phyloP scores from a whole-genome alignment of 92 coral and sea anemone species.

The Umimayanthus kanabou region DNA sequence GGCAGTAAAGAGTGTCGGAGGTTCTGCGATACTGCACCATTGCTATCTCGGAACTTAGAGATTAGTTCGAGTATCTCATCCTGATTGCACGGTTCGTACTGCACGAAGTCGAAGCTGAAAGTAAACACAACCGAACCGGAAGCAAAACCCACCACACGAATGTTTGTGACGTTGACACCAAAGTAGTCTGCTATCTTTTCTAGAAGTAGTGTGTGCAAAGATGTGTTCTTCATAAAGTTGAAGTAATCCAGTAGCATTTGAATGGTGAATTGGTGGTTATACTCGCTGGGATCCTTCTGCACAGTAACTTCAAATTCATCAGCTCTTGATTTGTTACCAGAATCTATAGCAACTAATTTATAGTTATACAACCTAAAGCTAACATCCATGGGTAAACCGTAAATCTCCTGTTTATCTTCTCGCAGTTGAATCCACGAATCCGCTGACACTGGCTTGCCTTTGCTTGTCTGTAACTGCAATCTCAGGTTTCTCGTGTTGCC shows the following conservation, averaged over 20 bases:
- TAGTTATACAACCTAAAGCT: conserved; percentile 34
- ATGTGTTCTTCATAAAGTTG: conserved; percentile 70
- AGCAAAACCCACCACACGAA: conserved; percentile 67
- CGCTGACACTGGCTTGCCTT: conserved; percentile 55
- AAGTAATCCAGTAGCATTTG: conserved; percentile 58
- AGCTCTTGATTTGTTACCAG: conserved; percentile 58
- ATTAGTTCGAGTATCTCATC: conserved; percentile 21
- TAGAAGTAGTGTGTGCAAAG: conserved; percentile 61
- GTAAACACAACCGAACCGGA: conserved; percentile 67
- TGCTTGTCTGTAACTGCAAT: conserved; percentile 59
- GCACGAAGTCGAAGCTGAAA: conserved; percentile 68
- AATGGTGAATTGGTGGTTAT: conserved; percentile 63
- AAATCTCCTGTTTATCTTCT: conserved; percentile 49
- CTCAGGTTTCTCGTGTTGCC: conserved; percentile 71
- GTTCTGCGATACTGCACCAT: conserved; percentile 53
- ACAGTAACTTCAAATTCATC: conserved; percentile 80
- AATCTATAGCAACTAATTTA: conserved; percentile 71
- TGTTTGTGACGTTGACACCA: conserved; percentile 64
- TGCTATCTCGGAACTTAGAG: conserved; percentile 48
- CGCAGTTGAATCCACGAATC: conserved; percentile 84
- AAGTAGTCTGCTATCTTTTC: conserved; percentile 64
- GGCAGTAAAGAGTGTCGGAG: conserved; percentile 63
- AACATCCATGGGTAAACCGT: conserved; percentile 37
- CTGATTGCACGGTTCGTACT: conserved; percentile 55
- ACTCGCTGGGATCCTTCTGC: conserved; percentile 46